Evolutionary conservation across 2,113 vertebrate species (phyloP), one percentile per base, ranked within the genome.

Genomic region (Elachura formosa): DNA sequence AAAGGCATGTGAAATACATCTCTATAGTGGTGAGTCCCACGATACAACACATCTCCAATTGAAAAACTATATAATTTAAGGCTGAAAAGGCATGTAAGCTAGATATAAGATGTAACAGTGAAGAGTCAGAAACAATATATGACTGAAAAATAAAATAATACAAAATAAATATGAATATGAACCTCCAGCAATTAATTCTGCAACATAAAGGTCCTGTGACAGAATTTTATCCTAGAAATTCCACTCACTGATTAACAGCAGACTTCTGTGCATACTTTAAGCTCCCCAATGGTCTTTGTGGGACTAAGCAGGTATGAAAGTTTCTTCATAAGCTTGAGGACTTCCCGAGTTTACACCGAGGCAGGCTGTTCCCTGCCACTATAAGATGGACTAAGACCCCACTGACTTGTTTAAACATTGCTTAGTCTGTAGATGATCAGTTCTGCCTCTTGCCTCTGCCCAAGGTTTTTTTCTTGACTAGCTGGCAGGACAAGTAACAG

Each of bases 401-500:
- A 15, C 6, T 55, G 49, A 26, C 0, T 3, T 22, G 14, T n/a
- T 55, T 29, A 15, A 85, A 29, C 11, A 3, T 9, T 29, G 23
- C 23, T 45, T 15, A 28, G 4, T 28, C 29, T 18, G 18, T 29
- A 26, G 26, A 13, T 56, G 23, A 33, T 38, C 45, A 34, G 8
- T 26, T 69, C 46, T 78, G 25, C 51, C 38, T 87, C n/a, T 61
- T 0, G 0, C 12, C 4, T 67, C 33, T 29, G 9, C 0, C 0
- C 25, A 58, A 36, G n/a, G 3, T 9, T 15, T 51, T 55, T 63
- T 82, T 79, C 34, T 33, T 63, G 18, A 26, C 16, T 54, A 36
- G 20, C 4, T 85, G 38, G 26, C 18, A 58, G 33, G 14, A 8
- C 33, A 76, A 51, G 38, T 22, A 46, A 17, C 5, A 6, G 29